A percentile compares a stretch with the other conserved stretches of the same genome.
Conservation (phyloP, 2,888 invertebrate genomes). For the Plebejus argus region DNA sequence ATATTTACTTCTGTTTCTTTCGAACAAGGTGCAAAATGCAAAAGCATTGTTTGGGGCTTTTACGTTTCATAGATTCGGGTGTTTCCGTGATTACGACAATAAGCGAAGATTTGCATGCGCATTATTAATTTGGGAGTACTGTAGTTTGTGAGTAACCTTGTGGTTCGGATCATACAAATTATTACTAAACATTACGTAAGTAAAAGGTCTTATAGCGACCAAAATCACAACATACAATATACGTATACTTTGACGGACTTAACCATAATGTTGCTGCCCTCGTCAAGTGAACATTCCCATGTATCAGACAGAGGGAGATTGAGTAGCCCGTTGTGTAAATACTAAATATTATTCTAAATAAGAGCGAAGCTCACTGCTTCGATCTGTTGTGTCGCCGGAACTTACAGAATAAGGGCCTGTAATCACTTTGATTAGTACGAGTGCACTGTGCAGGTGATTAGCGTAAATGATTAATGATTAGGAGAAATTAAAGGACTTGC, state of each 20-base stretch:
- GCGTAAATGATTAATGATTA: too few species aligned
- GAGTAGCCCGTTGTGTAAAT: not conserved
- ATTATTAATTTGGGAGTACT: too few species aligned
- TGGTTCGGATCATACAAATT: not conserved
- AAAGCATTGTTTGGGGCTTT: too few species aligned
- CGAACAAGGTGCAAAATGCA: too few species aligned
- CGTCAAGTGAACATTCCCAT: not conserved
- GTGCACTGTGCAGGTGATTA: too few species aligned
- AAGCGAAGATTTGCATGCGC: too few species aligned
- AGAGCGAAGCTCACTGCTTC: not conserved
- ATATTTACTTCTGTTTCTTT: too few species aligned
- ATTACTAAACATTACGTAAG: not conserved
- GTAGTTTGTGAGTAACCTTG: not conserved
- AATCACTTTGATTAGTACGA: too few species aligned
- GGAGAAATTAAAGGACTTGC: too few species aligned
- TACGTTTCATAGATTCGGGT: too few species aligned
- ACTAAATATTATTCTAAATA: not conserved
- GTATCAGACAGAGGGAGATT: not conserved
- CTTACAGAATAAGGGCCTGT: too few species aligned
- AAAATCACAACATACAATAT: constrained; percentile 13
- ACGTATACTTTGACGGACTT: not conserved
- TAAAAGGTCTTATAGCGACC: not conserved
- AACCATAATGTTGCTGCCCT: not conserved
- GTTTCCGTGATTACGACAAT: too few species aligned
- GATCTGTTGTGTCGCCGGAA: not conserved